Conservation (phyloP, 2,113 vertebrate genomes). For the Ondatra zibethicus region DNA sequence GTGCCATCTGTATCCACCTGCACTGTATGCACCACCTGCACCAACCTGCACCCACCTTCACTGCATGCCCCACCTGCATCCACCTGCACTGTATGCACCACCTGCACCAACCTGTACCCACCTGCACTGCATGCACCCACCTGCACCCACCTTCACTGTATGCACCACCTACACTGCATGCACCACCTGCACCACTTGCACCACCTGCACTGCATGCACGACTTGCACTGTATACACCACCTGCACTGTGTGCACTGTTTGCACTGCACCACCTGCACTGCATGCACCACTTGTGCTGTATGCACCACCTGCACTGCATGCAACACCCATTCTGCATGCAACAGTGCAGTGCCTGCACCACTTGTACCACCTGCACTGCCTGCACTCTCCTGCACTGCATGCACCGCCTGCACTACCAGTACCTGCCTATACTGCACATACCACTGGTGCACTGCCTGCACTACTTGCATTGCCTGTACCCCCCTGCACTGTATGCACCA, state of each 20-base stretch:
- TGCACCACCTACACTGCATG: slow-evolving; percentile 52
- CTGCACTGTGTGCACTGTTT: too few species aligned
- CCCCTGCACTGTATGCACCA: not conserved
- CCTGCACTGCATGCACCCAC: too few species aligned
- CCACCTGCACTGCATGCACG: not conserved
- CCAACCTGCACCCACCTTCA: too few species aligned
- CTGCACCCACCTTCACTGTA: too few species aligned
- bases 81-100: not conserved
- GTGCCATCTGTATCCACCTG: too few species aligned
- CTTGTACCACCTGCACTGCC: not conserved
- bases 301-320: not conserved
- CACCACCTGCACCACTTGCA: slow-evolving; percentile 89
- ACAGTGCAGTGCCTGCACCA: not conserved
- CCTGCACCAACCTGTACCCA: too few species aligned
- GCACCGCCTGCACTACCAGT: not conserved
- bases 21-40: too few species aligned
- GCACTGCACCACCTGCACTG: not conserved
- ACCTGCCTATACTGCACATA: slow-evolving; percentile 90
- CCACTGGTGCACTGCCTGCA: slow-evolving; percentile 90
- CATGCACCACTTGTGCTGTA: too few species aligned
- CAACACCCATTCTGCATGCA: too few species aligned
- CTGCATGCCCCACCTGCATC: too few species aligned
- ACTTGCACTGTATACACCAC: too few species aligned
- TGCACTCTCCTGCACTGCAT: too few species aligned
- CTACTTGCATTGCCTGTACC: not conserved